phyloP scores from a whole-genome alignment of 1,140 invertebrate species.

The Oscheius sp. region DNA sequence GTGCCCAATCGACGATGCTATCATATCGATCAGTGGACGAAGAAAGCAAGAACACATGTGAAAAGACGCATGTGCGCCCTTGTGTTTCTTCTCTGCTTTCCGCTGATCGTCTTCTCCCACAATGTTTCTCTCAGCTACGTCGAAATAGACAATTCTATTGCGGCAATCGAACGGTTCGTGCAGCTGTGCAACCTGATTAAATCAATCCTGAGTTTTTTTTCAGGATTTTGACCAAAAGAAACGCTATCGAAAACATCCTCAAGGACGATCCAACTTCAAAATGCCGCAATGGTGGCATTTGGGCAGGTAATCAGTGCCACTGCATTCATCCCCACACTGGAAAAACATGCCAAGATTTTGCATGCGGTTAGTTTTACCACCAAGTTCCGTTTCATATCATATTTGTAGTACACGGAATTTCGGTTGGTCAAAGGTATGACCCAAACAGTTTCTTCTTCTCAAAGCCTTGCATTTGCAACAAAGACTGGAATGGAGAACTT shows the following conservation, averaged over 20 bases:
- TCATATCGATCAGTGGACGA: not conserved
- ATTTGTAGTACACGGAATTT: constrained; percentile 18
- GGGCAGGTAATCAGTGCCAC: constrained; percentile 17
- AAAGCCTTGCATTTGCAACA: constrained; percentile 23
- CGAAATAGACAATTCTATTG: too few species aligned
- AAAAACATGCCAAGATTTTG: constrained; percentile 22
- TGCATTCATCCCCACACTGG: constrained; percentile 31
- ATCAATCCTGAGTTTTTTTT: too few species aligned
- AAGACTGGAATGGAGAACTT: constrained; percentile 35
- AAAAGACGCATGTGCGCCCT: constrained; percentile 1
- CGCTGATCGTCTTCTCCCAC: not conserved
- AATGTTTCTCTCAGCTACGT: not conserved
- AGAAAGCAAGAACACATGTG: constrained; percentile 12
- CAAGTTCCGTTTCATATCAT: not conserved
- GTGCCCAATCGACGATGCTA: constrained; percentile 1
- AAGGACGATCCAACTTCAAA: constrained; percentile 10
- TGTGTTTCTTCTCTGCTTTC: not conserved
- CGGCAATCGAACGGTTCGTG: too few species aligned
- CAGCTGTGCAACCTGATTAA: too few species aligned
- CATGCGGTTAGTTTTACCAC: constrained; percentile 22
- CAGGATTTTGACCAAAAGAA: constrained; percentile 10
- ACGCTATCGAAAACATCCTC: constrained; percentile 17
- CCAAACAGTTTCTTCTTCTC: constrained; percentile 31
- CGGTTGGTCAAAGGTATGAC: constrained; percentile 26
- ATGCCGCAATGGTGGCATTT: constrained; percentile 28